These are phyloP conservation scores for Monarcha castaneiventris DNA, from an alignment of 2,113 vertebrate genomes.

Conservation along the genomic window DNA sequence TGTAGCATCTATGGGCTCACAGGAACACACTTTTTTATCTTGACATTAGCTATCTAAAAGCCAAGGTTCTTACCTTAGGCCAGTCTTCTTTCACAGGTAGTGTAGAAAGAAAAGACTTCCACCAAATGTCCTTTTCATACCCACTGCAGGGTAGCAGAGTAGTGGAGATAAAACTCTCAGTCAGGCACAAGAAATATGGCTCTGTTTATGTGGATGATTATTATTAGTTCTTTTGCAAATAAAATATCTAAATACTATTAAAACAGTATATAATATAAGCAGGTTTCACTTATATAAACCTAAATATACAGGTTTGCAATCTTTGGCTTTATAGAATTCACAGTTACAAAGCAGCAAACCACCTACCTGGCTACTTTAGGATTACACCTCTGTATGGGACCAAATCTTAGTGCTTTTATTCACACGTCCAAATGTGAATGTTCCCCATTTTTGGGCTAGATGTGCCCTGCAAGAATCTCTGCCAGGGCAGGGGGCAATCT, in stretches of 20 bases:
- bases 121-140: neutral
- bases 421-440: neutral
- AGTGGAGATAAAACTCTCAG: neutral
- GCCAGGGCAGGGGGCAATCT: neutral
- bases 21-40: neutral
- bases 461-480: neutral
- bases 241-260: neutral
- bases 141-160: neutral
- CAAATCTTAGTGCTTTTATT: neutral
- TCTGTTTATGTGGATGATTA: neutral
- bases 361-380: neutral
- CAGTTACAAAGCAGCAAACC: neutral
- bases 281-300: neutral
- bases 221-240: neutral
- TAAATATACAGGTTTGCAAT: neutral
- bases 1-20: neutral
- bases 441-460: neutral
- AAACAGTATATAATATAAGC: neutral
- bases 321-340: neutral
- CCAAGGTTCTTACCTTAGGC: neutral
- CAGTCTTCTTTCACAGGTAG: neutral
- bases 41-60: neutral
- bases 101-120: neutral
- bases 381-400: neutral
- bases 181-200: accelerated